These are phyloP conservation scores for Psix sp. DNA, from an alignment of 1,140 invertebrate species.

Conservation along the genomic window DNA sequence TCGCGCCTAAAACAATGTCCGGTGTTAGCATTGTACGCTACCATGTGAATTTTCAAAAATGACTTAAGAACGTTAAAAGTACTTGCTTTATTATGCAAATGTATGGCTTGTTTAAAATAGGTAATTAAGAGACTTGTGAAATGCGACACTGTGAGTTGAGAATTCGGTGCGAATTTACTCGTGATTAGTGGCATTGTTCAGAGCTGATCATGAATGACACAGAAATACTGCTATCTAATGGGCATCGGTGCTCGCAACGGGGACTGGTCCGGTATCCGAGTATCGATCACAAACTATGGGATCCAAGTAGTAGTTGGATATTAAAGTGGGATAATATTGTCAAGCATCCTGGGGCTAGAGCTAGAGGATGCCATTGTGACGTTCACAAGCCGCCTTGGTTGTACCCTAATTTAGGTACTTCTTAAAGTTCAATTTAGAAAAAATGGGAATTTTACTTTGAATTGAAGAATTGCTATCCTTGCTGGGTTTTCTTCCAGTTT, in stretches of 20 bases:
- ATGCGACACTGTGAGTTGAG: constrained; percentile 13
- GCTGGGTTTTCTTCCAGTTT: too few species aligned
- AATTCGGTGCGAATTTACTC: neutral
- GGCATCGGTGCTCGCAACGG: constrained; percentile 70
- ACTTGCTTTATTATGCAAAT: constrained; percentile 2
- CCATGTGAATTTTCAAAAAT: constrained; percentile 20
- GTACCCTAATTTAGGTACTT: constrained; percentile 72
- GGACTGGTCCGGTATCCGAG: constrained; percentile 73
- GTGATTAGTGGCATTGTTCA: neutral
- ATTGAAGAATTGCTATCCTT: too few species aligned
- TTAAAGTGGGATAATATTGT: constrained; percentile 79
- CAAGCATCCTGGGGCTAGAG: constrained; percentile 74
- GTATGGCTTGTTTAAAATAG: too few species aligned
- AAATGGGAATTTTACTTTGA: constrained; percentile 17
- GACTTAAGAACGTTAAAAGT: neutral
- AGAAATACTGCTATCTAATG: constrained; percentile 55
- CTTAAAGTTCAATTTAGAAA: neutral
- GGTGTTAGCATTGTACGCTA: constrained; percentile 1
- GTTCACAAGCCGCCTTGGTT: constrained; percentile 74
- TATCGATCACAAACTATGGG: constrained; percentile 77
- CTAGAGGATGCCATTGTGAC: constrained; percentile 75
- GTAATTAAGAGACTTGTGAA: constrained; percentile 7
- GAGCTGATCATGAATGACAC: constrained; percentile 61
- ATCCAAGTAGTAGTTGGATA: constrained; percentile 77
- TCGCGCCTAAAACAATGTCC: constrained; percentile 20